phyloP scores from a whole-genome alignment of 2,113 vertebrate species.

The Dicrurus megarhynchus region DNA sequence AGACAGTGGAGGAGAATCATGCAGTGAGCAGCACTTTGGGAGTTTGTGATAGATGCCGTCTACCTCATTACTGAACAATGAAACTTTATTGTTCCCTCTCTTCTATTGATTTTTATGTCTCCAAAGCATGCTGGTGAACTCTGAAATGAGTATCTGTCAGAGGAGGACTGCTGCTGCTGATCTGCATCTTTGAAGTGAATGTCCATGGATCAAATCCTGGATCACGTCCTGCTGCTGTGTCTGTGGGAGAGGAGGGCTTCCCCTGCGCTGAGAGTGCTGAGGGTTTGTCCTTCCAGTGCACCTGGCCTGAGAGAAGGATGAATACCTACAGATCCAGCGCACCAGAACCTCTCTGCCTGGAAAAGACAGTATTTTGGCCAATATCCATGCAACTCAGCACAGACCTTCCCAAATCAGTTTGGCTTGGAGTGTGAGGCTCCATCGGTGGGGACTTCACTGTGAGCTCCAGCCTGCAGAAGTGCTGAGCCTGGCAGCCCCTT shows the following conservation, averaged over 20 bases:
- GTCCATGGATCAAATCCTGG: background rate
- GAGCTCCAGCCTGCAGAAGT: background rate
- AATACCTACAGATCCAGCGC: background rate
- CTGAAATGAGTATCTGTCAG: conserved; percentile 65
- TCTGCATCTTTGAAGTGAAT: background rate
- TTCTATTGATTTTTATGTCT: conserved; percentile 70
- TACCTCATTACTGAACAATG: conserved; percentile 60
- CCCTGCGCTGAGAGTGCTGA: background rate
- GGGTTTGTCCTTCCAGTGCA: background rate
- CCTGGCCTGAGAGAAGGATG: background rate
- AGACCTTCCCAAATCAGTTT: background rate
- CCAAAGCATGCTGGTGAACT: conserved; percentile 23
- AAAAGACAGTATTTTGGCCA: background rate
- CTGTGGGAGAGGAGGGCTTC: background rate
- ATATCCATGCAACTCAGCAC: background rate
- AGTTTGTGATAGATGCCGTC: conserved; percentile 49
- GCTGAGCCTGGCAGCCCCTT: background rate
- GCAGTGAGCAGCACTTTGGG: conserved; percentile 51
- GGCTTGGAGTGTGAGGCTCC: background rate
- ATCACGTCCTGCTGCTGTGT: background rate
- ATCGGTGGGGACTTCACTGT: background rate
- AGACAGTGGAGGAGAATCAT: conserved; percentile 22
- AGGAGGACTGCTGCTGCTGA: background rate
- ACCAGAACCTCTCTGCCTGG: background rate
- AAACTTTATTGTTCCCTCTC: conserved; percentile 63